Evolutionary conservation across 2,797 vertebrate genomes (phyloP), one percentile per base, ranked within the genome.

Genomic region (Hozukius guyotensis): DNA sequence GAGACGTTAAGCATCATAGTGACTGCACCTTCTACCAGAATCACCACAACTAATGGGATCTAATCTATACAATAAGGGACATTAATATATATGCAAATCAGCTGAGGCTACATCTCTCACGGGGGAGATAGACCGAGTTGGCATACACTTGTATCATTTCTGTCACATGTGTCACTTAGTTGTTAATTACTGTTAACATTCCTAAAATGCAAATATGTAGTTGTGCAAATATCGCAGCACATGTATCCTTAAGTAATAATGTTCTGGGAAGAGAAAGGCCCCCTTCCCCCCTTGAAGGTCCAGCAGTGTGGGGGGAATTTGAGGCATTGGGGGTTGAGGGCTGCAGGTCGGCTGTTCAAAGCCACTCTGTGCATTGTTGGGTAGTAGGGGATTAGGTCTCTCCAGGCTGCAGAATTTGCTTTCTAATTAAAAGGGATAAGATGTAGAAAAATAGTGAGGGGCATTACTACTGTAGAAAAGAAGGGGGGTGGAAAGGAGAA

Each of bases 351-450:
- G 94, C 95, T 97, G 98, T 99, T 99, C 98, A 99, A 99, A 99
- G 98, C 97, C 97, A 97, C 97, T 96, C 97, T 95, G 96, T 97
- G 97, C 97, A 99, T 99, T 99, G 98, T 99, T 99, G 97, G 97
- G 96, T 96, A 96, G 97, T 96, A 96, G 96, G 96, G 98, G 98
- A 99, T 99, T 99, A 99, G 97, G 97, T 97, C 97, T 97, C 97
- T 98, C 96, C 94, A 93, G 97, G 98, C 97, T 97, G 97, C 97
- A 99, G 98, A 99, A 99, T 99, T 99, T 99, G 97, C 98, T 97
- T 99, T 99, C 98, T 99, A 99, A 99, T 99, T 99, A 99, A 99
- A 99, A 99, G 97, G 98, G 98, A 99, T 99, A 98, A 99, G 96
- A 95, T 94, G 93, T 94, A 95, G 95, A 95, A 95, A 96, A 96